Base-by-base conservation (phyloP, 2,888 invertebrate genomes). In the Cantharis rustica region DNA sequence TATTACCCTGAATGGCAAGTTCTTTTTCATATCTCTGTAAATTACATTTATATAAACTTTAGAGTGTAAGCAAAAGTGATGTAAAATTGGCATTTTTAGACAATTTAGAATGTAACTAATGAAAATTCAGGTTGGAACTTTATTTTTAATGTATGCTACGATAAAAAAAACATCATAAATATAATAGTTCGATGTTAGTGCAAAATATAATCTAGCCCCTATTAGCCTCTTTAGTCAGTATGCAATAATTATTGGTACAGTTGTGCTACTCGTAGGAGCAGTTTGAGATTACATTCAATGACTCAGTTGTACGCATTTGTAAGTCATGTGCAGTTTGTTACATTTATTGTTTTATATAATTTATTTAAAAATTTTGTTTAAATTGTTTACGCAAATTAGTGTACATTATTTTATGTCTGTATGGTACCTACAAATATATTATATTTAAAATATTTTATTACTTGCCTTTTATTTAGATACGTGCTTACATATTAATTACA, bases 1-100 rank as follows among this genome's bases (percentile, higher is more conserved):
- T 93, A 90, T 91, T 91, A 93, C 93, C 93, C 93, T 93, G 92
- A 92, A 91, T 92, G 93, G 94, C 93, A 93, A 81, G 88, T 87
- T 88, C 87, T 88, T 88, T 87, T 88, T 88, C 88, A 88, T 88
- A 88, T 88, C 88, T 88, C 86, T 88, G 84, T 85, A 83, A 84
- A 83, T 83, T 83, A 82, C 81, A 82, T 83, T 83, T 86, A 86
- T 85, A 86, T 84, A 82, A 82, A 82, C 77, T 82, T 75, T 80
- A 81, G 80, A 73, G 77, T 83, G 81, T 85, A 86, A 86, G 86
- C 85, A 83, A 86, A 86, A 85, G 85, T 86, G 85, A 87, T 84
- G 86, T 86, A 85, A 86, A 84, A 86, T 86, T 86, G 86, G 87
- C 86, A 85, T 84, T 86, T 85, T 81, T 81, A 83, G 82, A 81